A percentile compares a stretch with the other conserved stretches of the same genome.
Evolutionary conservation across 2,113 vertebrate species (phyloP).

Genomic region (Serinus canaria): DNA sequence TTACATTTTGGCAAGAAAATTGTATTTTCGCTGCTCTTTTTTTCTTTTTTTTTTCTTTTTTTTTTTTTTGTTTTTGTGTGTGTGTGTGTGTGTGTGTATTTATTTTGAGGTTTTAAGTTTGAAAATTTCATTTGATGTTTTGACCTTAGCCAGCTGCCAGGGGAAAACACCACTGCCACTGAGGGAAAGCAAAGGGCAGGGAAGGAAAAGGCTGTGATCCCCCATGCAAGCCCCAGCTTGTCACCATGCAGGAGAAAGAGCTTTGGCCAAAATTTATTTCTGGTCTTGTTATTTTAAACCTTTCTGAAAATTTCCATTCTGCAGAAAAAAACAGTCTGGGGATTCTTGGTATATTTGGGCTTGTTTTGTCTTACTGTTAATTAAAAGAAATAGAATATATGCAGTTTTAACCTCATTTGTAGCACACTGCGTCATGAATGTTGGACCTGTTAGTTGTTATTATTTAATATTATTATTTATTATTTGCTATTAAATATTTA

Average conservation of each 20-base stretch:
- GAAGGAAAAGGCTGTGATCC: background rate
- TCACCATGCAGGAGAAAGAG: background rate
- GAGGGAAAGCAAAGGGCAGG: background rate
- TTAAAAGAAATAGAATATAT: conserved; percentile 11
- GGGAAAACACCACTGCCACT: background rate
- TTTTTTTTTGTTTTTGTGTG: background rate
- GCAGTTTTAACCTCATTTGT: background rate
- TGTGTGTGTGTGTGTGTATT: background rate
- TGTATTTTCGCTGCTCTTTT: background rate
- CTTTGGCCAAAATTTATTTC: background rate
- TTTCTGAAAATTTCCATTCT: background rate
- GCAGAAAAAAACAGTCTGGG: background rate
- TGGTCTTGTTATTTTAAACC: background rate
- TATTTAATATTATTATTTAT: background rate
- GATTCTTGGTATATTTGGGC: background rate
- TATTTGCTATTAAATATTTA: background rate
- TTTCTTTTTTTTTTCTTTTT: background rate
- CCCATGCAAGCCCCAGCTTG: rapidly evolving
- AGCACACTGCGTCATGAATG: background rate
- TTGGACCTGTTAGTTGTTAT: background rate
- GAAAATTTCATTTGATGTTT: background rate
- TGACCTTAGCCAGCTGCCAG: background rate
- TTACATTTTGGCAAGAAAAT: background rate
- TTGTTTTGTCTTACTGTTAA: conserved; percentile 36
- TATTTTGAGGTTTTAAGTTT: background rate